A percentile compares a stretch with the other conserved stretches of the same genome.
phyloP scores from a whole-genome alignment of 37 sponge, comb jelly and placozoan species.

The Spongilla lacustris region DNA sequence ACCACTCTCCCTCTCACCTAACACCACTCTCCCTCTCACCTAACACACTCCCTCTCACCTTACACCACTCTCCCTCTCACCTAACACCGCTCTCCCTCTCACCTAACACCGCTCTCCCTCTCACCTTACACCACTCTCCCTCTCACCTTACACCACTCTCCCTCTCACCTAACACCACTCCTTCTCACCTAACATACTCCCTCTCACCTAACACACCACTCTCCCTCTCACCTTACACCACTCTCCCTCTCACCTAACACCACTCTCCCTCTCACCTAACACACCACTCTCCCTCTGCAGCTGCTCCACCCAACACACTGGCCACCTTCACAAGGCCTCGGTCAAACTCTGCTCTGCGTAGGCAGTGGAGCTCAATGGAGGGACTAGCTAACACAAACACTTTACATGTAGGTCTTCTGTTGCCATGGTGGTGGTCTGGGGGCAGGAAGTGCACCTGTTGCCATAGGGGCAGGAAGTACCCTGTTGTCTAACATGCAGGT shows the following conservation, averaged over 20 bases:
- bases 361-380: neutral
- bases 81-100: no score
- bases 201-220: no score
- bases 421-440: neutral
- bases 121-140: neutral
- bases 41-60: constrained; percentile 10
- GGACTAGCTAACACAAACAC: neutral
- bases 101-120: no score
- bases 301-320: constrained; percentile 15
- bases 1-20: no score
- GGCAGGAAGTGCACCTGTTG: neutral
- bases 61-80: no score
- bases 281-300: neutral
- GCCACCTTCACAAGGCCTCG: neutral
- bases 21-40: no score
- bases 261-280: no score
- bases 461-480: neutral
- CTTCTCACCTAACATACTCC: no score
- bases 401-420: neutral
- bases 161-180: no score
- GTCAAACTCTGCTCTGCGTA: neutral
- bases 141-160: constrained; percentile 1
- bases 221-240: no score
- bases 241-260: no score
- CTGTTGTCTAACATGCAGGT: neutral